Base-by-base conservation (phyloP, 2,113 vertebrate species). In the Conger conger region DNA sequence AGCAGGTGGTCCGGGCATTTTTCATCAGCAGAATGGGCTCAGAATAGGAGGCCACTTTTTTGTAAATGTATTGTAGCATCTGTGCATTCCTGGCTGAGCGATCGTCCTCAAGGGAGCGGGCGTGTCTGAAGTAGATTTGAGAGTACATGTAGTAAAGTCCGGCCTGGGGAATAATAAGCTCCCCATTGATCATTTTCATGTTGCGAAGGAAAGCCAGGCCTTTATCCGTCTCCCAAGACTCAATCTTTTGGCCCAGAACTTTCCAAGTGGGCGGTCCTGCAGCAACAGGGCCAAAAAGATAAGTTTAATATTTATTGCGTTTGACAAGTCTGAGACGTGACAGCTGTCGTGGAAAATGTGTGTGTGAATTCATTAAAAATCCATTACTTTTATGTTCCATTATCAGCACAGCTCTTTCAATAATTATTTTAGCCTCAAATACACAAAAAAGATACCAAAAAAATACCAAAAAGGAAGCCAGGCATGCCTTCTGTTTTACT, bases 61-160 rank as follows among this genome's bases (percentile, higher is more conserved):
- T 99, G 92, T 97, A 98, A 89, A 99, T 96, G 16, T 97, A 97
- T 57, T 98, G 97, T n/a, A 97, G 92, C 80, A 98, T 92, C 89
- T 97, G 96, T 40, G 95, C 96, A 81, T 89, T 93, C 76, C 18
- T 60, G 35, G 23, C 27, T 17, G 53, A 4, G 23, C 92, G 94
- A 86, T 91, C 92, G 85, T 91, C 33, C 76, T 94, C 1, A 42
- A 80, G 88, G 0, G 89, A 2, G 27, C 93, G 92, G 1, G 92
- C 91, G 82, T 97, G 96, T 78, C 96, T 95, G 80, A 98, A 99
- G 79, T 98, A 98, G 0, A 94, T 97, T 84, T 99, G 97, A 35
- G 96, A 95, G 54, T 99, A 98, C 91, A 99, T 94, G 88, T 96
- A 97, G 86, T 98, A 99, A 85, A 96, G 94, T 4, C 97, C 97